Percentiles rank a stretch among this genome's conserved stretches.
These are phyloP conservation scores for Agrotis segetum DNA, from an alignment of 2,888 invertebrate species.

Conservation along the genomic window DNA sequence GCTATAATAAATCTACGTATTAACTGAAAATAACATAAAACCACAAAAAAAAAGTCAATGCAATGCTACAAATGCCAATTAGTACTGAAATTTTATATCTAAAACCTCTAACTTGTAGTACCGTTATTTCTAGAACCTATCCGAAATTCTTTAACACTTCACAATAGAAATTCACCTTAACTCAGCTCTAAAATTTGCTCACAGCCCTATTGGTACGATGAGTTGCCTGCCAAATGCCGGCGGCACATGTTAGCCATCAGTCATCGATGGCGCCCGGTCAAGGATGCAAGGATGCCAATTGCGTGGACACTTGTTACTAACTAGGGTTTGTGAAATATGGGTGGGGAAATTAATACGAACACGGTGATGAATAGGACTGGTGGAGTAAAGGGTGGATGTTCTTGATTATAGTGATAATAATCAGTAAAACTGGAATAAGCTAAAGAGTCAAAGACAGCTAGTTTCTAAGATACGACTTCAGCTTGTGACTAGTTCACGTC, in stretches of 20 bases:
- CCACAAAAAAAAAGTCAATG: no score
- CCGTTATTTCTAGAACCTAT: no score
- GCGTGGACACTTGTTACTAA: slow-evolving; percentile 81
- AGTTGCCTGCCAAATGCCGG: slow-evolving; percentile 82
- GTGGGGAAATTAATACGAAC: slow-evolving; percentile 50
- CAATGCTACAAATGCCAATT: no score
- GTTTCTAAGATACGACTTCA: no score
- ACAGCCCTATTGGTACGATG: slow-evolving; percentile 81
- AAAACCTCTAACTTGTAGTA: no score
- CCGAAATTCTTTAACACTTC: neutral
- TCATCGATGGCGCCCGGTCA: slow-evolving; percentile 88
- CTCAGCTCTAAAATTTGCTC: slow-evolving; percentile 46
- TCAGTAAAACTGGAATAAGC: no score
- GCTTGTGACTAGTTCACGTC: no score
- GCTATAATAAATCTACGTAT: no score
- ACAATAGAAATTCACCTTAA: slow-evolving; percentile 1
- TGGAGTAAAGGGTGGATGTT: slow-evolving; percentile 12
- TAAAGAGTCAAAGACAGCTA: no score
- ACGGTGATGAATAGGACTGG: slow-evolving; percentile 56
- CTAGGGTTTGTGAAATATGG: slow-evolving; percentile 62
- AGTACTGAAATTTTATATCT: no score
- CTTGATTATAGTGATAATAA: neutral
- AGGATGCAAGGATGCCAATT: slow-evolving; percentile 88
- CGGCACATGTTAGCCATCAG: slow-evolving; percentile 87
- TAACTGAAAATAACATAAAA: no score